Evolutionary conservation across 1,140 invertebrate species (phyloP).

Genomic region (Whitmania pigra): DNA sequence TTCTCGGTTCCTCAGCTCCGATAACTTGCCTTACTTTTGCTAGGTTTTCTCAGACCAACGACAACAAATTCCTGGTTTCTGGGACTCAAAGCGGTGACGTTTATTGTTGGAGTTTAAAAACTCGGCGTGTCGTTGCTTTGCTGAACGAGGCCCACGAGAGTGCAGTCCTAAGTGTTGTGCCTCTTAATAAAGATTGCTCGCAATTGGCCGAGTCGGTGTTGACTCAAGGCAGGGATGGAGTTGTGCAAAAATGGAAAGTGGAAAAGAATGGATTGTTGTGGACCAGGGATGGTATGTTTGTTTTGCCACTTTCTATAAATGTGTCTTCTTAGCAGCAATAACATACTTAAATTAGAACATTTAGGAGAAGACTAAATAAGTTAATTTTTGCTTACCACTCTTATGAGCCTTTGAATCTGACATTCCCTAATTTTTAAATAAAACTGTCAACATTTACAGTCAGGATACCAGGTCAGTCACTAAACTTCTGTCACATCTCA

Average conservation of each 20-base stretch:
- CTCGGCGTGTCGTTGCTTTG: background rate
- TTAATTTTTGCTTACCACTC: background rate
- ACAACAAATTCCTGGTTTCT: background rate
- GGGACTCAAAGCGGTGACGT: background rate
- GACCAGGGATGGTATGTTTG: background rate
- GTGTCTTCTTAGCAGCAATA: background rate
- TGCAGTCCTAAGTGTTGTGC: background rate
- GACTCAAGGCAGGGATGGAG: slow-evolving; percentile 4
- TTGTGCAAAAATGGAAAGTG: background rate
- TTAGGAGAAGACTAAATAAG: background rate
- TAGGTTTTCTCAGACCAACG: background rate
- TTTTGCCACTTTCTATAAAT: too few relatives aligned
- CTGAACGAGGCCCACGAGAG: background rate
- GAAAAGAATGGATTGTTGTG: background rate
- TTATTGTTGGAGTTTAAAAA: slow-evolving; percentile 2
- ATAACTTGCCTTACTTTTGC: background rate
- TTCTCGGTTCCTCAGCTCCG: background rate
- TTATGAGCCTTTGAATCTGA: background rate
- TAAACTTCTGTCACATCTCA: background rate
- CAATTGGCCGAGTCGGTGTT: background rate
- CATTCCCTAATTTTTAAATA: background rate
- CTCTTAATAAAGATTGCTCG: background rate
- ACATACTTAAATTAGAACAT: background rate
- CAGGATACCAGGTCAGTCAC: background rate
- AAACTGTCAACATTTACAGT: background rate